These are phyloP conservation scores for Drosophila melanica DNA, from an alignment of 1,140 invertebrate genomes.

Conservation along the genomic window DNA sequence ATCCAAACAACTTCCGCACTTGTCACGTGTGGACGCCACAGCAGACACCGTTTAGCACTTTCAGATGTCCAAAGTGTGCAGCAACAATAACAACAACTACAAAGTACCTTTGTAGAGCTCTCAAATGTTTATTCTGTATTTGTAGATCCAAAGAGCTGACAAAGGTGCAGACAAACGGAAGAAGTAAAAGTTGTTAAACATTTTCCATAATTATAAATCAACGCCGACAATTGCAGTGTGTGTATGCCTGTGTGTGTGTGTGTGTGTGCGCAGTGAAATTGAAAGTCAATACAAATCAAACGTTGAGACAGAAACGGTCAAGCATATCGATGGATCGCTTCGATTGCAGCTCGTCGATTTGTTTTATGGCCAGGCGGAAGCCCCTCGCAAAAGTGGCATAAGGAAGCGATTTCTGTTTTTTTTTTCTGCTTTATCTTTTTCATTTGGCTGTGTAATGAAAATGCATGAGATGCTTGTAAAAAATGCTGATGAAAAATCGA, in stretches of 20 bases:
- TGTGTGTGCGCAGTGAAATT: slow-evolving; percentile 50
- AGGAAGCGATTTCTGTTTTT: slow-evolving; percentile 51
- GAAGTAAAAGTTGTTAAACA: slow-evolving; percentile 64
- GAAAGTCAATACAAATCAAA: slow-evolving; percentile 53
- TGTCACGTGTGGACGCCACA: slow-evolving; percentile 29
- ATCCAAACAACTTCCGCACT: slow-evolving; percentile 61
- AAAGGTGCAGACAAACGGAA: slow-evolving; percentile 44
- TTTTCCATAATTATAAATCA: slow-evolving; percentile 58
- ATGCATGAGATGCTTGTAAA: slow-evolving; percentile 21
- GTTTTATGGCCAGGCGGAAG: slow-evolving; percentile 52
- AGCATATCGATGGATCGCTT: slow-evolving; percentile 24
- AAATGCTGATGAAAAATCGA: slow-evolving; percentile 48
- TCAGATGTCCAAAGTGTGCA: slow-evolving; percentile 37
- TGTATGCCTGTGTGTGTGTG: neutral
- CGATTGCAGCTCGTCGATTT: slow-evolving; percentile 22
- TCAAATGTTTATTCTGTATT: slow-evolving; percentile 50
- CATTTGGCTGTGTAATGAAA: slow-evolving; percentile 51
- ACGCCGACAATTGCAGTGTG: slow-evolving; percentile 22
- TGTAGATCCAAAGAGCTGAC: slow-evolving; percentile 36
- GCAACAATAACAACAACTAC: neutral
- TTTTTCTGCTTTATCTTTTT: slow-evolving; percentile 17
- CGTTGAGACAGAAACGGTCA: slow-evolving; percentile 29
- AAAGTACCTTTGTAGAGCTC: slow-evolving; percentile 38
- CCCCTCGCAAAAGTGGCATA: slow-evolving; percentile 31
- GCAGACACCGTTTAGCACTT: slow-evolving; percentile 54